Base-by-base conservation (phyloP, 2,888 invertebrate species). In the Chloroclysta siterata region DNA sequence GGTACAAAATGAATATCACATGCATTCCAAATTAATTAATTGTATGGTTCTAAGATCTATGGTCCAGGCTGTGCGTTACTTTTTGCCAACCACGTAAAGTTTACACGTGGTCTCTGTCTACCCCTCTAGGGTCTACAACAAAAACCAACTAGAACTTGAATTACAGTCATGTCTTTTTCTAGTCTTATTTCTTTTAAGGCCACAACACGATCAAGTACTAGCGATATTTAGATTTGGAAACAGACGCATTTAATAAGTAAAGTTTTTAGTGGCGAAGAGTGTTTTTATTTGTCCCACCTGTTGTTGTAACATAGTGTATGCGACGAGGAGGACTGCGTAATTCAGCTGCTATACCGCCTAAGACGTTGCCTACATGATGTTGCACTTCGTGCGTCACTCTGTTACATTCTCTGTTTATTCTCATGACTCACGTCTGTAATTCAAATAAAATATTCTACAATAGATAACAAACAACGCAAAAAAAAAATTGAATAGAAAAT, bases 361-460 rank as follows among this genome's bases (percentile, higher is more conserved):
- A 6, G 41, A 50, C 57, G 14, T 50, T 50, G 48, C 50, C 57
- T 57, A 57, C 41, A 13, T 42, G 57, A 41, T 42, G 46, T 46
- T 55, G 48, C 22, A 57, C 48, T 41, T 28, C 8, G 50, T 57
- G 22, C 28, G 50, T 28, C 41, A 50, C 41, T 57, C 33, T 59
- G 6, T 46, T 46, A 59, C 14, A 59, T 39, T 59, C 53, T 44
- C 36, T 53, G 28, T 46, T 53, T n/a, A 47, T 14, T 59, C 51
- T 58, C 51, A 54, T 50, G 50, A 51, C 14, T 51, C 29, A 58
- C 5, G 29, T 41, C 57, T 51, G 57, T 10, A 58, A 51, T 28
- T 54, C 29, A 29, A 50, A 42, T 51, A 44, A 17, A 53, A 14
- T 29, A 29, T 14, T 22, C 28, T 28, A 53, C 42, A 29, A 29